These are phyloP conservation scores for Pantelozetes paolii DNA, from an alignment of 2,888 invertebrate species.

Conservation along the genomic window DNA sequence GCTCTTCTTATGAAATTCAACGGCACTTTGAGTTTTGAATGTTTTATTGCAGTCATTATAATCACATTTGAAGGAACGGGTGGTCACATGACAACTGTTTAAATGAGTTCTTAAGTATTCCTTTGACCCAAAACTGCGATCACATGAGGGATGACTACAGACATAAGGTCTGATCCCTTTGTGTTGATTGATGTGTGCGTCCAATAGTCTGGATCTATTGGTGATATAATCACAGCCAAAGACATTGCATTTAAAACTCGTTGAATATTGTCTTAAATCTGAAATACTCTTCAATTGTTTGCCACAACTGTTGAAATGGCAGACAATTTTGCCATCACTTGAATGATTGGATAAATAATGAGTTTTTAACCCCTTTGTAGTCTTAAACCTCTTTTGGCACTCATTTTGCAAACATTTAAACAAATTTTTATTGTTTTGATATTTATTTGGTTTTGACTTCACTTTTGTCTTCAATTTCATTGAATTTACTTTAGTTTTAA, in stretches of 20 bases:
- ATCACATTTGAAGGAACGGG: background rate
- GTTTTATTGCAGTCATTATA: background rate
- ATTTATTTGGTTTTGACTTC: background rate
- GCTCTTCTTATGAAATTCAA: background rate
- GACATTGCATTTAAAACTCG: background rate
- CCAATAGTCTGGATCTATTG: background rate
- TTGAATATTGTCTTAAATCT: background rate
- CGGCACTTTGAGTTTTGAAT: no score
- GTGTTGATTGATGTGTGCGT: background rate
- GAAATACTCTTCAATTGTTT: background rate
- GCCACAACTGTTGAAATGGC: background rate
- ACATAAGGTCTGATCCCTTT: background rate
- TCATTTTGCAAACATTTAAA: background rate
- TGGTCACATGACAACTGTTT: background rate
- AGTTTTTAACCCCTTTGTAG: no score
- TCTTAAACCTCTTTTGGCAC: background rate
- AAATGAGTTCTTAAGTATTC: background rate
- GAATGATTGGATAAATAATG: background rate
- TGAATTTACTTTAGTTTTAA: background rate
- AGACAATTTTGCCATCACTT: background rate
- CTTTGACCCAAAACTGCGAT: background rate
- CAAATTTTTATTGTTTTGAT: background rate
- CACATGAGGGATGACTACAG: background rate
- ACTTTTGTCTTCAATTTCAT: background rate
- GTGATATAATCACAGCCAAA: background rate